phyloP scores from a whole-genome alignment of 2,888 invertebrate genomes.

The Aspidiotus destructor region DNA sequence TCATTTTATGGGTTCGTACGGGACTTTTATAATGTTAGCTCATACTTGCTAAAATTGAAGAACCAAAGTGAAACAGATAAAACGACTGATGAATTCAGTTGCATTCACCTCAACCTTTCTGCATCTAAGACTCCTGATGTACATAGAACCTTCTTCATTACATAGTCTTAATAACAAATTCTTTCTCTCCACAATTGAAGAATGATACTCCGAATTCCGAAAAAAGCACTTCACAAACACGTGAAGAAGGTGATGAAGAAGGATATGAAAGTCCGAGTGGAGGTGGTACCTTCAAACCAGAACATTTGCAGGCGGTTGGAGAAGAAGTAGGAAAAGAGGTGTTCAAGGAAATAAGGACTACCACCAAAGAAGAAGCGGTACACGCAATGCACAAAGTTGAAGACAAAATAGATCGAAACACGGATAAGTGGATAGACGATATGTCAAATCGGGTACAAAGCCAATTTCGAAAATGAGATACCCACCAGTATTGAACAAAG shows the following conservation, averaged over 20 bases:
- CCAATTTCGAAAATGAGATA: too few relatives aligned
- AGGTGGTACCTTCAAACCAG: conserved; percentile 13
- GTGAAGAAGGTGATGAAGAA: conserved; percentile 12
- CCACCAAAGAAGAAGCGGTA: conserved; percentile 10
- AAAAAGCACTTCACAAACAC: background rate
- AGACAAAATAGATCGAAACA: conserved; percentile 27
- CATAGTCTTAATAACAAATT: too few relatives aligned
- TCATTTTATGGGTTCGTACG: too few relatives aligned
- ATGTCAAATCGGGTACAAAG: conserved; percentile 8
- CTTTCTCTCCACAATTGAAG: background rate
- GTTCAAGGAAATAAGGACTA: conserved; percentile 13
- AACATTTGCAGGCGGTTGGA: conserved; percentile 25
- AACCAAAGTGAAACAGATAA: too few relatives aligned
- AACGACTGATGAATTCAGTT: too few relatives aligned
- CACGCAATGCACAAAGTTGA: conserved; percentile 28
- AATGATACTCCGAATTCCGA: background rate
- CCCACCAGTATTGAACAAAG: too few relatives aligned
- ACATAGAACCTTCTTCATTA: too few relatives aligned
- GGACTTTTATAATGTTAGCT: too few relatives aligned
- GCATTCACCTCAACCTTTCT: too few relatives aligned
- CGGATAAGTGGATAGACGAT: conserved; percentile 25
- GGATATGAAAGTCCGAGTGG: conserved; percentile 1
- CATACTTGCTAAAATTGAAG: too few relatives aligned
- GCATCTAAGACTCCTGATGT: too few relatives aligned
- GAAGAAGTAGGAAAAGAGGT: conserved; percentile 18